Base-by-base conservation (phyloP, 2,113 vertebrate species). In the Megaceryle maxima region DNA sequence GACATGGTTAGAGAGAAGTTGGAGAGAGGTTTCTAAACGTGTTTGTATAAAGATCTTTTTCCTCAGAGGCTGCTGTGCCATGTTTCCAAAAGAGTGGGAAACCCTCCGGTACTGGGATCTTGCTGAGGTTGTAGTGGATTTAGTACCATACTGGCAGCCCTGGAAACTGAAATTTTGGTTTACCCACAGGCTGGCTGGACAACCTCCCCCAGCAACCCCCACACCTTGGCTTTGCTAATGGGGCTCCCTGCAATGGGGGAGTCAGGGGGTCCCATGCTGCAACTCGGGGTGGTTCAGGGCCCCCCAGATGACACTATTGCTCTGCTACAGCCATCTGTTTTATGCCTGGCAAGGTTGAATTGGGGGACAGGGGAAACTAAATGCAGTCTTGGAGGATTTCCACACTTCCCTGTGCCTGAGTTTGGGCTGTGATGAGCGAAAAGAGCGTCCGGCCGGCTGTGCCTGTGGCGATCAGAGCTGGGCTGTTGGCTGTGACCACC, bases 181-280 rank as follows among this genome's bases (percentile, higher is more conserved):
- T 28, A 37, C 48, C 68, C 18, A 9, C 14, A 35, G 57, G 29
- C 46, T 90, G 51, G 51, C 59, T 6, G 13, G 39, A 33, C 29
- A 87, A 5, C 7, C 17, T 12, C 3, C 1, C 20, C 10, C 24
- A 5, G 14, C 41, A 69, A 39, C 29, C 22, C 28, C 28, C 10
- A 1, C 1, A 2, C 46, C 56, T 56, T 9, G 0, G 70, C 64
- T 64, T 33, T 0, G 0, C 35, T 53, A 26, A 50, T 0, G 2
- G 35, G 76, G 69, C n/a, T 74, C 37, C 48, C 66, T 68, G 35
- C 56, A 25, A 2, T 28, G 51, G 4, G 46, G 24, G 29, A 31
- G 37, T 29, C 46, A 44, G 69, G 35, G n/a, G 69, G 51, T 55
- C 39, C 78, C 2, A 0, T 25, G 46, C 63, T 72, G 72, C n/a